Evolutionary conservation across 2,113 vertebrate species (phyloP).

Genomic region (Octodon degus): DNA sequence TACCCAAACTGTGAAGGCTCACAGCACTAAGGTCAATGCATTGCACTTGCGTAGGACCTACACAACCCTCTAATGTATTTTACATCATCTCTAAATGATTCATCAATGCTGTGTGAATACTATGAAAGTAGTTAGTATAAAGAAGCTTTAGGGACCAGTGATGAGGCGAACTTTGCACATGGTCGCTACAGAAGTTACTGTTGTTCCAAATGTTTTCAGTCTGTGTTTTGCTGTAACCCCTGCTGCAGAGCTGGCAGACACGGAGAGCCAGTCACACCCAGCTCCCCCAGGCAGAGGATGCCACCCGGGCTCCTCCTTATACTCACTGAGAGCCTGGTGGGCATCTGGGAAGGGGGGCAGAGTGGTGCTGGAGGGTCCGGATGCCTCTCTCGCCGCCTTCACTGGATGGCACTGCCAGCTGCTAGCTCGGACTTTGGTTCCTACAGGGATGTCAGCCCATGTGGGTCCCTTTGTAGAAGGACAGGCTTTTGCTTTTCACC

Average conservation of each 20-base stretch:
- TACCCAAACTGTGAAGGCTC: no score
- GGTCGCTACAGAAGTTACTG: neutral
- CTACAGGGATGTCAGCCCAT: neutral
- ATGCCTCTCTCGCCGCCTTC: neutral
- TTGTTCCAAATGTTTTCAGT: neutral
- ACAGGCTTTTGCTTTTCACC: no score
- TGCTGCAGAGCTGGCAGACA: neutral
- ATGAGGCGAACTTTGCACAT: neutral
- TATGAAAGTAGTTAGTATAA: neutral
- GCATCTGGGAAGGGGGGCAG: neutral
- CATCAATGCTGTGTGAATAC: neutral
- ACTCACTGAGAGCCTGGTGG: neutral
- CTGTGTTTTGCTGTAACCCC: no score
- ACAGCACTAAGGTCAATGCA: no score
- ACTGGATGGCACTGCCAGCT: neutral
- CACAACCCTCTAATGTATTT: no score
- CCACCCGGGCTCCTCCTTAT: neutral
- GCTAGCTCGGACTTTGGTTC: neutral
- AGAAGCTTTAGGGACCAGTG: neutral
- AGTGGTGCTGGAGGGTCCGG: accelerated
- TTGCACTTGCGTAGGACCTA: no score
- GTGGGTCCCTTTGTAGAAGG: neutral
- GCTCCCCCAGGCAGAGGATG: no score
- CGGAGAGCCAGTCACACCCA: neutral
- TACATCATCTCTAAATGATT: neutral